Evolutionary conservation across 2,797 vertebrate species (phyloP), one percentile per base, ranked within the genome.

Genomic region (Lerista edwardsae): DNA sequence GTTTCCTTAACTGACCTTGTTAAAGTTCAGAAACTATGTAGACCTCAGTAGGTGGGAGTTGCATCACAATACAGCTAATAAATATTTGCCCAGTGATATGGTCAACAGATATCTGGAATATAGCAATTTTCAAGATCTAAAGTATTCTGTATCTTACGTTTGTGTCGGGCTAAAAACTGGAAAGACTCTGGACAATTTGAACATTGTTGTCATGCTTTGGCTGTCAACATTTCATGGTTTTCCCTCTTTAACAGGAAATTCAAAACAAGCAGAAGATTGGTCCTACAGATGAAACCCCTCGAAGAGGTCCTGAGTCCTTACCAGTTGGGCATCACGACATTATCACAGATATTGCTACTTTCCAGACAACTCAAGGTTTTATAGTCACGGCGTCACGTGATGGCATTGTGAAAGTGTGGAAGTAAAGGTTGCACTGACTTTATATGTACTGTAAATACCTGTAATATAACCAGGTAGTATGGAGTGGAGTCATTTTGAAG

Each of bases 321-420:
- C 98, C 98, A 0, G 97, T 99, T 0, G 98, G 98, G 61, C 98
- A 99, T 87, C 98, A 99, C 6, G 98, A 99, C 91, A 99, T 99
- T 90, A 98, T 99, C 94, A 99, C 98, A 0, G 98, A 99, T 90
- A 96, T 99, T 0, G 98, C 98, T 75, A 99, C 98, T 82, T 99
- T 99, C 92, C 98, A 99, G 96, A 99, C 98, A 17, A 99, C 98
- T 0, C 98, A 99, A 94, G 98, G 98, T 84, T 99, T 99, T 96
- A 99, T 99, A 85, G 97, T 99, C 81, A 99, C 98, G 4, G 98
- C 98, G 0, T 99, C 98, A 77, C 95, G 98, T 87, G 98, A 99
- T 87, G 98, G 98, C 23, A 99, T 99, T 57, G 98, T 99, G 83
- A 99, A 99, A 94, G 98, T 99, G 27, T 99, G 98, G 98, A 99